Conservation (phyloP, 2,797 vertebrate species). For the Artibeus jamaicensis region DNA sequence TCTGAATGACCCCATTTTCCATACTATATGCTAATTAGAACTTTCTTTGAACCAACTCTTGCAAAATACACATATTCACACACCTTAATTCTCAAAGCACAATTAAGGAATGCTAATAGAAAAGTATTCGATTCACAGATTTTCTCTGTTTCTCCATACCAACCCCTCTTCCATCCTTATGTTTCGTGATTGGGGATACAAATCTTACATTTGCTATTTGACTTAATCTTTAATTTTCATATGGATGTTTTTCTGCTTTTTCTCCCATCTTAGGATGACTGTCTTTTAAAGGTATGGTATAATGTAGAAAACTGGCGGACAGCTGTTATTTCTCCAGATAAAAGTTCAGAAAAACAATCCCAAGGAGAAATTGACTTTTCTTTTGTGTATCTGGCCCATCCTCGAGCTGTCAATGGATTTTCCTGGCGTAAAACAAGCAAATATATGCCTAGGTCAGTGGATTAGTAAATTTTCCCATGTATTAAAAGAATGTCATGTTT, state of each 20-base stretch:
- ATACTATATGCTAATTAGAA: background rate
- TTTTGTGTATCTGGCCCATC: constrained; percentile 97
- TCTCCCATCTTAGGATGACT: constrained; percentile 90
- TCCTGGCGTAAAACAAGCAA: constrained; percentile 99
- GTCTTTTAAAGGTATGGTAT: constrained; percentile 98
- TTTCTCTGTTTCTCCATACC: background rate
- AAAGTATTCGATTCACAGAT: background rate
- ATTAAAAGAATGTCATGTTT: background rate
- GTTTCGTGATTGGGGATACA: background rate
- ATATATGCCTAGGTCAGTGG: constrained; percentile 93
- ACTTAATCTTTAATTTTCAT: constrained; percentile 54
- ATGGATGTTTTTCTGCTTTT: constrained; percentile 23
- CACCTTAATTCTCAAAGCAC: background rate
- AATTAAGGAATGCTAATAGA: background rate
- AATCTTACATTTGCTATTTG: constrained; percentile 23
- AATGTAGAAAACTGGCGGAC: constrained; percentile 93
- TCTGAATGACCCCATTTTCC: background rate
- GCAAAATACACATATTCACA: background rate
- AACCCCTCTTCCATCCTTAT: background rate
- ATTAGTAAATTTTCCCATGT: constrained; percentile 27
- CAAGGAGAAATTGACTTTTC: constrained; percentile 92
- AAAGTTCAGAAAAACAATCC: constrained; percentile 84
- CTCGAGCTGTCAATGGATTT: constrained; percentile 95
- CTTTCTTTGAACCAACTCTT: background rate
- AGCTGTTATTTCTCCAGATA: constrained; percentile 85